phyloP scores from a whole-genome alignment of 1,140 invertebrate genomes.

The Orius laevigatus region DNA sequence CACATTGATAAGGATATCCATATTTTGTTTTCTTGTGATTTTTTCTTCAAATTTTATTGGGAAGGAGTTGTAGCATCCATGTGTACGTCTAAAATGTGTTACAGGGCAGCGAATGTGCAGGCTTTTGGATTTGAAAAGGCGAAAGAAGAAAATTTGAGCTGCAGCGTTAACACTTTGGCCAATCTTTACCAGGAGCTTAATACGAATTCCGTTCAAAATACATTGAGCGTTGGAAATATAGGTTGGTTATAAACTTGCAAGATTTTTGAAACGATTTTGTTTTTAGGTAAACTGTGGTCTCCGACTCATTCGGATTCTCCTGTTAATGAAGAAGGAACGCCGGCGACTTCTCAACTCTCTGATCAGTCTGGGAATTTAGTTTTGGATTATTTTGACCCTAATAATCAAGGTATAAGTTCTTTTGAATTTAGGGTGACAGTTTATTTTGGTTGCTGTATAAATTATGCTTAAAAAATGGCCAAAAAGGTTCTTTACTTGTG shows the following conservation, averaged over 20 bases:
- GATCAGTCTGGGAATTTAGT: conserved; percentile 1
- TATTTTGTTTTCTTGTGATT: too few relatives aligned
- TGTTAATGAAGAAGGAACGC: not conserved
- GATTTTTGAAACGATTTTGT: not conserved
- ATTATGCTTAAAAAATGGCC: not conserved
- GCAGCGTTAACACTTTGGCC: not conserved
- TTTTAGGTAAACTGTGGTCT: not conserved
- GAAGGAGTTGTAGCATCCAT: too few relatives aligned
- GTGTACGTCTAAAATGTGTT: too few relatives aligned
- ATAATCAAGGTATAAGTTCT: not conserved
- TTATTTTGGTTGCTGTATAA: conserved; percentile 1
- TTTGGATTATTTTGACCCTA: conserved; percentile 5
- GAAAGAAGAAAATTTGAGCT: not conserved
- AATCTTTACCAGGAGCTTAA: too few relatives aligned
- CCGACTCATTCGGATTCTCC: not conserved
- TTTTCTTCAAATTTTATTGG: too few relatives aligned
- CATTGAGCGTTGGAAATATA: too few relatives aligned
- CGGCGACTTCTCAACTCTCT: not conserved
- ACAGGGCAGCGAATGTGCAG: not conserved
- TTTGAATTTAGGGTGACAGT: not conserved
- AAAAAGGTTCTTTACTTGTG: not conserved
- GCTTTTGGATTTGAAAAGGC: not conserved
- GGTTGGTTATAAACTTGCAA: not conserved
- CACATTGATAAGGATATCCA: too few relatives aligned
- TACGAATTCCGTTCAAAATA: not conserved